Conservation (phyloP, 2,888 invertebrate genomes). For the Crematogaster levior region DNA sequence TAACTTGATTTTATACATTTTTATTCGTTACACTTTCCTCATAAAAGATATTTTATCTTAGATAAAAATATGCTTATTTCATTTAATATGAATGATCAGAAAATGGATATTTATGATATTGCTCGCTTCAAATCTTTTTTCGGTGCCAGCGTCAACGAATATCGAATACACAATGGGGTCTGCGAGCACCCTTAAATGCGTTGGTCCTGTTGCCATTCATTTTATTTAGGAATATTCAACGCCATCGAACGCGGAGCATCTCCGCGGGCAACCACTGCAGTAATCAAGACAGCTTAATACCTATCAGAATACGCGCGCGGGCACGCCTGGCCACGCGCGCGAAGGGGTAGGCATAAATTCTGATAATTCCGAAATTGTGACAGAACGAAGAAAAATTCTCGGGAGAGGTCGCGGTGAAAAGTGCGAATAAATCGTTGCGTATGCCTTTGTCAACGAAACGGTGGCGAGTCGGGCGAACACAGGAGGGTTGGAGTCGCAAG, state of each 20-base stretch:
- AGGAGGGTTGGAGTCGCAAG: conserved; percentile 54
- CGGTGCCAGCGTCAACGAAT: conserved; percentile 30
- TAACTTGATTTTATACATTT: neutral
- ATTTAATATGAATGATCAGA: conserved; percentile 34
- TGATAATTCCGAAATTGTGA: conserved; percentile 84
- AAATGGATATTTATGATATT: conserved; percentile 41
- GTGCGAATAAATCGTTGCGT: conserved; percentile 84
- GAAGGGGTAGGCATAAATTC: conserved; percentile 80
- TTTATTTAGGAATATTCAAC: conserved; percentile 56
- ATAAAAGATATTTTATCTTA: conserved; percentile 11
- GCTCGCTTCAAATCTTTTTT: conserved; percentile 42
- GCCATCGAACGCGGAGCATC: conserved; percentile 49
- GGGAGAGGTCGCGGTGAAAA: conserved; percentile 79
- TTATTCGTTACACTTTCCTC: neutral
- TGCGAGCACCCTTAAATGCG: conserved; percentile 51
- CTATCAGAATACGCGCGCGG: conserved; percentile 47
- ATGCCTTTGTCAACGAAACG: conserved; percentile 79
- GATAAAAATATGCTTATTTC: neutral
- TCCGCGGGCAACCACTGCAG: conserved; percentile 29
- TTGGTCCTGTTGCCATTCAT: conserved; percentile 55
- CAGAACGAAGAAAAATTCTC: conserved; percentile 84
- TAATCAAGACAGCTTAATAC: conserved; percentile 55
- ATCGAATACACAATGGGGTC: conserved; percentile 38
- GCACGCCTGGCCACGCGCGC: conserved; percentile 16
- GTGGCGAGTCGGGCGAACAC: conserved; percentile 55